Evolutionary conservation across 2,888 invertebrate genomes (phyloP).

Genomic region (Tyria jacobaeae): DNA sequence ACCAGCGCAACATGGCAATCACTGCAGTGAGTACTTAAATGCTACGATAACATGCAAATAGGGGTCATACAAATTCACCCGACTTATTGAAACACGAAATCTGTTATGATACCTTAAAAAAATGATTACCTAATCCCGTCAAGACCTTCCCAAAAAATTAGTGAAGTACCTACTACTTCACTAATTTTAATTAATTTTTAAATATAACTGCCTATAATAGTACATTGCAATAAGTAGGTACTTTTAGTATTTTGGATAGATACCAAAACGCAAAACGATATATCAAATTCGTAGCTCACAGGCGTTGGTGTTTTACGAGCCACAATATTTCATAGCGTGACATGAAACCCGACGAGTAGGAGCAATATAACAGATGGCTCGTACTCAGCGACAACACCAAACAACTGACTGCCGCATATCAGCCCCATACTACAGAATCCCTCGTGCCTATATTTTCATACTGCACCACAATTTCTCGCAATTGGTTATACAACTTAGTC

Average conservation of each 20-base stretch:
- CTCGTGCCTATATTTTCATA: background rate
- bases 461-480: background rate
- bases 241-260: background rate
- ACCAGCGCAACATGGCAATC: no score
- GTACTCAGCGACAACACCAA: constrained; percentile 16
- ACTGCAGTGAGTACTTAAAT: no score
- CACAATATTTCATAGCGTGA: constrained; percentile 39
- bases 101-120: no score
- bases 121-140: no score
- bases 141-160: no score
- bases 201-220: background rate
- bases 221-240: background rate
- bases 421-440: background rate
- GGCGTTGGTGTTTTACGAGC: constrained; percentile 48
- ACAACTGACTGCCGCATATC: background rate
- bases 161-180: no score
- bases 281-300: constrained; percentile 37
- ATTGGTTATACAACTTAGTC: background rate
- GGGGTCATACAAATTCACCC: no score
- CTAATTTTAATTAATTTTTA: no score
- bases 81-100: no score
- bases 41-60: no score
- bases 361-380: constrained; percentile 35
- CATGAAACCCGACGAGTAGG: constrained; percentile 21
- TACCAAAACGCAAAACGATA: constrained; percentile 35